A percentile compares a stretch with the other conserved stretches of the same genome.
Evolutionary conservation across 2,888 invertebrate genomes (phyloP).

Genomic region (Tenthredo scrophulariae): DNA sequence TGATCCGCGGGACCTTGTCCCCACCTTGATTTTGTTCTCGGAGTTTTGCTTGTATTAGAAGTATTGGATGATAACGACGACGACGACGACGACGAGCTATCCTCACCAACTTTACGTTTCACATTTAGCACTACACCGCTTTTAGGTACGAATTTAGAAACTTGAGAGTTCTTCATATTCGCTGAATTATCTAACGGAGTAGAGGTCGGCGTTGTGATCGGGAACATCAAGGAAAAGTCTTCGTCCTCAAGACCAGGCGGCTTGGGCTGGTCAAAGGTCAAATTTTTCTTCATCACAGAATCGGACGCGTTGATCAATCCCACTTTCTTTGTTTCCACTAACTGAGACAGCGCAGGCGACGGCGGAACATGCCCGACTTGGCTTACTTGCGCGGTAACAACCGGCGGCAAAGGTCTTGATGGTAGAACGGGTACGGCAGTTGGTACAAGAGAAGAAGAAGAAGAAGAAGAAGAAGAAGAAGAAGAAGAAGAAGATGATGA

Average conservation of each 20-base stretch:
- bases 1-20: slow-evolving; percentile 72
- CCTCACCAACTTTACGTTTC: slow-evolving; percentile 70
- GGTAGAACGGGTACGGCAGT: slow-evolving; percentile 44
- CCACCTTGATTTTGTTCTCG: slow-evolving; percentile 73
- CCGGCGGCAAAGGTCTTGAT: slow-evolving; percentile 53
- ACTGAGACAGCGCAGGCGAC: slow-evolving; percentile 54
- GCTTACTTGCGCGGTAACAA: slow-evolving; percentile 47
- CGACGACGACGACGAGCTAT: slow-evolving; percentile 58
- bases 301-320: background rate
- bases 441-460: background rate
- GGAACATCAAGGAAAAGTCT: slow-evolving; percentile 67
- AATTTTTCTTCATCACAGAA: slow-evolving; percentile 58
- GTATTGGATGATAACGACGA: background rate
- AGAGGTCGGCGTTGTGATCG: slow-evolving; percentile 60
- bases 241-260: slow-evolving; percentile 74
- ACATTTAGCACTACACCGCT: slow-evolving; percentile 71
- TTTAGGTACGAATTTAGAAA: slow-evolving; percentile 66
- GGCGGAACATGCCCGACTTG: slow-evolving; percentile 56
- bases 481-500: slow-evolving; percentile 48
- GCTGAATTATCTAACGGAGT: slow-evolving; percentile 51
- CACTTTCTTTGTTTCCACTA: background rate
- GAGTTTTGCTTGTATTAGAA: slow-evolving; percentile 61
- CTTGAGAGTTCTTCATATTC: background rate
- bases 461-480: slow-evolving; percentile 48
- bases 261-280: slow-evolving; percentile 70